Evolutionary conservation across 1,140 invertebrate species (phyloP).

Genomic region (Cydia fagiglandana): DNA sequence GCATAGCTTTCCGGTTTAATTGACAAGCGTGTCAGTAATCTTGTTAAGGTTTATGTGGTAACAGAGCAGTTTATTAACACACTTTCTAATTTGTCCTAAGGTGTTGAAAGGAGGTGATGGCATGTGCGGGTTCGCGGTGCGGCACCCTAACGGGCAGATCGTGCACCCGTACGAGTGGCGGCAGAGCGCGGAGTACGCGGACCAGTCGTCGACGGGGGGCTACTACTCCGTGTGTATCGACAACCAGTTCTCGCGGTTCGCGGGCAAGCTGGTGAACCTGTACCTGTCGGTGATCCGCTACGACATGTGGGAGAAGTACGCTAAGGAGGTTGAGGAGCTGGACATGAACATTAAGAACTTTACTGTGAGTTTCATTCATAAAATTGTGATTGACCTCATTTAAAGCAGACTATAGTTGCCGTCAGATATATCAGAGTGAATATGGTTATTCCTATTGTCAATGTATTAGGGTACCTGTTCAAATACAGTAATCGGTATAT

Average conservation of each 20-base stretch:
- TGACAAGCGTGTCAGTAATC: not conserved
- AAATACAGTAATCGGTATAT: too few relatives aligned
- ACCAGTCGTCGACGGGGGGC: slow-evolving; percentile 87
- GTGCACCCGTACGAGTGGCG: slow-evolving; percentile 95
- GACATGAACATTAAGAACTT: slow-evolving; percentile 95
- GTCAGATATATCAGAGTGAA: too few relatives aligned
- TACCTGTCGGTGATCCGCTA: slow-evolving; percentile 96
- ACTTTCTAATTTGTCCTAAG: slow-evolving; percentile 66
- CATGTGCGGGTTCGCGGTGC: slow-evolving; percentile 94
- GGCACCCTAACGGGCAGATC: slow-evolving; percentile 89
- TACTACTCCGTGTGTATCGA: slow-evolving; percentile 97
- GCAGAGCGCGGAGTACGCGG: slow-evolving; percentile 91
- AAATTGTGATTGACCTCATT: not conserved
- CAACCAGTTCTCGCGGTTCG: slow-evolving; percentile 96
- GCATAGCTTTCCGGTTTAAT: slow-evolving; percentile 20
- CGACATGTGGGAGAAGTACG: slow-evolving; percentile 95
- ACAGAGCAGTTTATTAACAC: slow-evolving; percentile 8
- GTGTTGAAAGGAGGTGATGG: slow-evolving; percentile 94
- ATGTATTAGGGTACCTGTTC: too few relatives aligned
- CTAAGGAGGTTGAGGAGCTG: slow-evolving; percentile 92
- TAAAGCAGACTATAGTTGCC: too few relatives aligned
- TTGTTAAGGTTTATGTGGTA: not conserved
- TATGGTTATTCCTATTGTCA: too few relatives aligned
- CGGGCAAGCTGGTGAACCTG: slow-evolving; percentile 94
- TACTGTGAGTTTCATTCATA: slow-evolving; percentile 82